A percentile compares a stretch with the other conserved stretches of the same genome.
phyloP scores from a whole-genome alignment of 2,888 invertebrate species.

The Chrysomela aeneicollis region DNA sequence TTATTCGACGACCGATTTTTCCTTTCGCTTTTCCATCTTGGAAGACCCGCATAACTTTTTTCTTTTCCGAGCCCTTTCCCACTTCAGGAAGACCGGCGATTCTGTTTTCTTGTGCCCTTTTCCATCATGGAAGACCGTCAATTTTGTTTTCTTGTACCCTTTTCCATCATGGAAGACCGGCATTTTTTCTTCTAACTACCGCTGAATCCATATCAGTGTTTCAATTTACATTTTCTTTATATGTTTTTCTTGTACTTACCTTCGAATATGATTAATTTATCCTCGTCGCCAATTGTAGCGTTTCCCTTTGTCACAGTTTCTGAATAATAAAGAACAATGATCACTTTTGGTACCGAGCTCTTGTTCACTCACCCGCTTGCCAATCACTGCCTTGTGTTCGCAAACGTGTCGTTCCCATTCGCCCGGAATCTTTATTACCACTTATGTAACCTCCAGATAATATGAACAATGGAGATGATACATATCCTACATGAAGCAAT shows the following conservation, averaged over 20 bases:
- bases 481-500: no score
- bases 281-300: neutral
- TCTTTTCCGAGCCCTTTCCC: neutral
- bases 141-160: neutral
- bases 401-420: no score
- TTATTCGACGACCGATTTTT: neutral
- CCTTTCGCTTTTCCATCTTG: neutral
- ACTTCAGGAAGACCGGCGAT: neutral
- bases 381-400: no score
- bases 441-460: no score
- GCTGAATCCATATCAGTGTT: neutral
- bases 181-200: neutral
- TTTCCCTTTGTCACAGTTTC: no score
- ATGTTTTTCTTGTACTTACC: neutral
- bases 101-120: neutral
- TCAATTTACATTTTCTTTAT: neutral
- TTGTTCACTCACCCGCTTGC: no score
- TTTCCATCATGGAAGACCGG: conserved; percentile 6
- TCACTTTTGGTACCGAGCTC: no score
- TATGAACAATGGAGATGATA: no score
- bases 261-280: neutral
- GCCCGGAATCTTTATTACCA: no score
- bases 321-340: no score
- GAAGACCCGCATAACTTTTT: neutral
- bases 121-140: neutral